These are phyloP conservation scores for Cryptoleucopteryx plumbea DNA, from an alignment of 2,113 vertebrate genomes.

Conservation along the genomic window DNA sequence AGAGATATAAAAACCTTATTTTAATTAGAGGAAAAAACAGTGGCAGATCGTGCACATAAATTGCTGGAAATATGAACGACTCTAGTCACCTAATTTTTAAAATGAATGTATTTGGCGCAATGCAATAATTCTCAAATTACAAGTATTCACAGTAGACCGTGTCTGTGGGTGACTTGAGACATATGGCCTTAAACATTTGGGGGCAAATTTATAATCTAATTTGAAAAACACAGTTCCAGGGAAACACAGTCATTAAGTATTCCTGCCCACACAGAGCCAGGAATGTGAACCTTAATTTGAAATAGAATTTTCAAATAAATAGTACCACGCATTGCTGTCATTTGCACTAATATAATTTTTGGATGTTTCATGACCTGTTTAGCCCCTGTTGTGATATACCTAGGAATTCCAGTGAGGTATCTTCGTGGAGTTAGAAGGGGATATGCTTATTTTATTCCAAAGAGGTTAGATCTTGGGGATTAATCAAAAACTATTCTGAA, in stretches of 20 bases:
- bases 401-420: not conserved
- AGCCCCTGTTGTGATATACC: not conserved
- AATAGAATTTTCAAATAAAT: slow-evolving; percentile 48
- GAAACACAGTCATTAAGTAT: slow-evolving; percentile 53
- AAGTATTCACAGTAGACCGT: slow-evolving; percentile 4
- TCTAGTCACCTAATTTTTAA: slow-evolving; percentile 40
- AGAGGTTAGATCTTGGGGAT: not conserved
- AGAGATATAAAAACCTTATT: slow-evolving; percentile 16
- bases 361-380: slow-evolving; percentile 10
- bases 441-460: not conserved
- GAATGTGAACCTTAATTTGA: slow-evolving; percentile 17
- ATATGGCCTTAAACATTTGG: slow-evolving; percentile 52
- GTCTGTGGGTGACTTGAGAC: slow-evolving; percentile 52
- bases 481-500: slow-evolving; percentile 12
- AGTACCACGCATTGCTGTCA: not conserved
- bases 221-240: slow-evolving; percentile 46
- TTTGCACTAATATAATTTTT: slow-evolving; percentile 5
- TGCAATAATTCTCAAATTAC: slow-evolving; percentile 31
- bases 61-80: slow-evolving; percentile 7
- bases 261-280: slow-evolving; percentile 30
- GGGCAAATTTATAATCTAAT: slow-evolving; percentile 61
- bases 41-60: not conserved
- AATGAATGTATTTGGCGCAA: slow-evolving; percentile 36
- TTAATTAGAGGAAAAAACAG: slow-evolving; percentile 36
- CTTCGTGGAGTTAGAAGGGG: not conserved